These are phyloP conservation scores for Pyxicephalus adspersus DNA, from an alignment of 2,113 vertebrate species.

Conservation along the genomic window DNA sequence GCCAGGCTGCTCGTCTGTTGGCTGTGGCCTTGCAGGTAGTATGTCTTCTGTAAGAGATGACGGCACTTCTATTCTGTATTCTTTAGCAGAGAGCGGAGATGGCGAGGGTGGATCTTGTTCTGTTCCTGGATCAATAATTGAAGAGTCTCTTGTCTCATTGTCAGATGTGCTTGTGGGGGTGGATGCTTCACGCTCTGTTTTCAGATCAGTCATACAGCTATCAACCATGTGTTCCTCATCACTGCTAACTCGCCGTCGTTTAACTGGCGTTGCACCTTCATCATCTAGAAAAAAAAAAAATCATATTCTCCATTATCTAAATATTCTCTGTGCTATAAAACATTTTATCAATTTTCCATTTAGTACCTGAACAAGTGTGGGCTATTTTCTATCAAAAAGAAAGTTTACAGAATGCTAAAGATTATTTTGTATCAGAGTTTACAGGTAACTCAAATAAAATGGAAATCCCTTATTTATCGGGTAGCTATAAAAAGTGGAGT, in stretches of 20 bases:
- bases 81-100: slow-evolving; percentile 79
- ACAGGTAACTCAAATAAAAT: too few relatives aligned
- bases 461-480: too few relatives aligned
- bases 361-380: too few relatives aligned
- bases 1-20: slow-evolving; percentile 66
- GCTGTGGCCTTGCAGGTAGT: slow-evolving; percentile 69
- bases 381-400: too few relatives aligned
- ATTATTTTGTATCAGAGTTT: too few relatives aligned
- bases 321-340: too few relatives aligned
- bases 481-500: too few relatives aligned
- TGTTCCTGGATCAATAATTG: slow-evolving; percentile 95
- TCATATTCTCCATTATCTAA: too few relatives aligned
- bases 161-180: slow-evolving; percentile 95
- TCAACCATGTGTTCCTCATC: slow-evolving; percentile 83
- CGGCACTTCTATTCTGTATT: slow-evolving; percentile 87
- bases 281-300: slow-evolving; percentile 73
- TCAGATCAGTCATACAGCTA: slow-evolving; percentile 74
- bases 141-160: slow-evolving; percentile 96
- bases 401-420: too few relatives aligned
- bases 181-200: slow-evolving; percentile 84
- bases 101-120: slow-evolving; percentile 95
- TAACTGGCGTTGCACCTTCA: slow-evolving; percentile 92
- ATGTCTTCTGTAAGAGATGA: slow-evolving; percentile 83
- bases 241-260: slow-evolving; percentile 89
- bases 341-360: too few relatives aligned